phyloP scores from a whole-genome alignment of 1,140 invertebrate genomes.

The Trichogramma pretiosum region DNA sequence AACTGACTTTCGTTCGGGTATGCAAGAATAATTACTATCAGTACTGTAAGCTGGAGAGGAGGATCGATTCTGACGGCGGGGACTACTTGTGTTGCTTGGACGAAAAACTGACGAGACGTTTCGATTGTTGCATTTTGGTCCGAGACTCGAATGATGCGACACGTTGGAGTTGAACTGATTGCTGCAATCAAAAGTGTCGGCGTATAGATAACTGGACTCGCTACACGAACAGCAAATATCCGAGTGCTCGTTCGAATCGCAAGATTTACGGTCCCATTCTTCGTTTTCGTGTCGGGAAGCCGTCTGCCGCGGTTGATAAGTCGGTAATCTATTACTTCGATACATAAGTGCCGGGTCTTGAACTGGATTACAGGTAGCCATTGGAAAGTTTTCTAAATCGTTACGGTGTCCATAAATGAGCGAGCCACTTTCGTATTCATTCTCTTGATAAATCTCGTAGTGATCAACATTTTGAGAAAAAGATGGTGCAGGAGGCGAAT shows the following conservation, averaged over 20 bases:
- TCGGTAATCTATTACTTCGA: conserved; percentile 16
- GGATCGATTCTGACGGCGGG: conserved; percentile 34
- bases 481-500: conserved; percentile 34
- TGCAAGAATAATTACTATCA: conserved; percentile 44
- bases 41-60: conserved; percentile 42
- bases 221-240: conserved; percentile 45
- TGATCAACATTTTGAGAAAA: conserved; percentile 40
- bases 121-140: neutral
- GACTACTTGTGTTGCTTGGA: conserved; percentile 34
- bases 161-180: conserved; percentile 32
- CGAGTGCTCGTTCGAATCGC: conserved; percentile 43
- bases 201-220: conserved; percentile 44
- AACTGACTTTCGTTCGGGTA: conserved; percentile 36
- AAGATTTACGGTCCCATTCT: conserved; percentile 44
- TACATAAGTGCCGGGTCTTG: no score
- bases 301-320: no score
- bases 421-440: conserved; percentile 48
- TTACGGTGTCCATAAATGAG: conserved; percentile 43
- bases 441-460: conserved; percentile 40
- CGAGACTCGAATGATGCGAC: no score
- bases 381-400: conserved; percentile 33
- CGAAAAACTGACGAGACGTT: conserved; percentile 19
- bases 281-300: conserved; percentile 41
- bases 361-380: no score
- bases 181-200: conserved; percentile 42